phyloP scores from a whole-genome alignment of 64 coral and sea anemone genomes.

The Trachythela sp. region DNA sequence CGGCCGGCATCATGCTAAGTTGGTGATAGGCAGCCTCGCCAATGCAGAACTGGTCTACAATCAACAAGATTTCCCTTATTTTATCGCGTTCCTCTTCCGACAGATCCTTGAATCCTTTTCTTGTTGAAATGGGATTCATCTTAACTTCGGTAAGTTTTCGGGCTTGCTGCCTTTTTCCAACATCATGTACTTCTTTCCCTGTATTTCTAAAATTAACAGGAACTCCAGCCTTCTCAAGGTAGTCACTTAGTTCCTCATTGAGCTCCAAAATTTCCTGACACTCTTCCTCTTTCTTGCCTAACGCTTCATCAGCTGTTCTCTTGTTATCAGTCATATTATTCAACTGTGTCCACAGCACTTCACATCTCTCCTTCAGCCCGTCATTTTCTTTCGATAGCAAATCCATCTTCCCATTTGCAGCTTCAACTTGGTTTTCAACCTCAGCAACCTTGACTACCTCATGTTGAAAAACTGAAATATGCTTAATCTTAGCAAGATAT shows the following conservation, averaged over 20 bases:
- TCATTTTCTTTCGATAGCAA: neutral
- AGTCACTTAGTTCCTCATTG: neutral
- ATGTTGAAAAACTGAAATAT: neutral
- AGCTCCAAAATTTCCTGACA: neutral
- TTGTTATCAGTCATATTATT: neutral
- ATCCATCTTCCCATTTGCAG: neutral
- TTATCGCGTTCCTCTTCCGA: neutral
- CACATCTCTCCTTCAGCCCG: neutral
- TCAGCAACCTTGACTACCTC: neutral
- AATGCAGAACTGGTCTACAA: neutral
- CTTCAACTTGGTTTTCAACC: neutral
- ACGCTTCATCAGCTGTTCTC: neutral
- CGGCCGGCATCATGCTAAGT: neutral
- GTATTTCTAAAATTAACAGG: neutral
- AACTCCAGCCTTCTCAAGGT: neutral
- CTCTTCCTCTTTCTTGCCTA: neutral
- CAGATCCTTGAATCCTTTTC: slow-evolving; percentile 2
- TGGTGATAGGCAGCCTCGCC: neutral
- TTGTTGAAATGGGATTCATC: no score
- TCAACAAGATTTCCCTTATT: slow-evolving; percentile 12
- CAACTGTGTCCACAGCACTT: neutral
- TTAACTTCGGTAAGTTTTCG: slow-evolving; percentile 5
- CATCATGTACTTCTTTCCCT: neutral
- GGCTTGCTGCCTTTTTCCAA: neutral
- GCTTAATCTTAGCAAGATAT: neutral